Conservation (phyloP, 1,140 invertebrate species). For the Rhyzopertha dominica region DNA sequence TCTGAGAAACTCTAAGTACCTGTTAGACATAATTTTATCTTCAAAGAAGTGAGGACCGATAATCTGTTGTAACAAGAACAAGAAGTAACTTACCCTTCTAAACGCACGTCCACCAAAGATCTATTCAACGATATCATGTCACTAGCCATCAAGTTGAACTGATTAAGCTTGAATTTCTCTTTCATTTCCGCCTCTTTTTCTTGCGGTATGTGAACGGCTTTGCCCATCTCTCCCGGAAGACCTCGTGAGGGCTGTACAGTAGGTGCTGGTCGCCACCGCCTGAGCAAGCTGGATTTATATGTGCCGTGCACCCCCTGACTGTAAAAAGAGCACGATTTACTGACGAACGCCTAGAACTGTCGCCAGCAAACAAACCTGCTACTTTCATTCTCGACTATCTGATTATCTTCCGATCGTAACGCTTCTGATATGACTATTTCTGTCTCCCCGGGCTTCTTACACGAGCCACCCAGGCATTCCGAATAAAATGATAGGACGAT, state of each 20-base stretch:
- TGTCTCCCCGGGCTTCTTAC: slow-evolving; percentile 51
- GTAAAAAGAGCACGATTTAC: neutral
- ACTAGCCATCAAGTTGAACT: slow-evolving; percentile 97
- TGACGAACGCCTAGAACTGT: neutral
- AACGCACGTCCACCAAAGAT: slow-evolving; percentile 89
- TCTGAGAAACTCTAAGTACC: no score
- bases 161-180: slow-evolving; percentile 95
- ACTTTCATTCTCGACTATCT: neutral
- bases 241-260: slow-evolving; percentile 62
- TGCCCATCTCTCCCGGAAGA: slow-evolving; percentile 81
- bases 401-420: slow-evolving; percentile 1
- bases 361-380: neutral
- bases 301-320: slow-evolving; percentile 26
- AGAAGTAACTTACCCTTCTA: slow-evolving; percentile 70
- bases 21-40: no score
- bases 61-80: neutral
- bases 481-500: slow-evolving; percentile 89
- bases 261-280: slow-evolving; percentile 68
- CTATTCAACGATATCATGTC: slow-evolving; percentile 97
- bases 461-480: slow-evolving; percentile 78
- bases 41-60: no score
- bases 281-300: slow-evolving; percentile 53
- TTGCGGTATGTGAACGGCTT: slow-evolving; percentile 78
- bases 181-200: slow-evolving; percentile 83
- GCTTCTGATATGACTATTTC: slow-evolving; percentile 39